These are phyloP conservation scores for Drosophila ercepeae DNA, from an alignment of 1,140 invertebrate species.

Conservation along the genomic window DNA sequence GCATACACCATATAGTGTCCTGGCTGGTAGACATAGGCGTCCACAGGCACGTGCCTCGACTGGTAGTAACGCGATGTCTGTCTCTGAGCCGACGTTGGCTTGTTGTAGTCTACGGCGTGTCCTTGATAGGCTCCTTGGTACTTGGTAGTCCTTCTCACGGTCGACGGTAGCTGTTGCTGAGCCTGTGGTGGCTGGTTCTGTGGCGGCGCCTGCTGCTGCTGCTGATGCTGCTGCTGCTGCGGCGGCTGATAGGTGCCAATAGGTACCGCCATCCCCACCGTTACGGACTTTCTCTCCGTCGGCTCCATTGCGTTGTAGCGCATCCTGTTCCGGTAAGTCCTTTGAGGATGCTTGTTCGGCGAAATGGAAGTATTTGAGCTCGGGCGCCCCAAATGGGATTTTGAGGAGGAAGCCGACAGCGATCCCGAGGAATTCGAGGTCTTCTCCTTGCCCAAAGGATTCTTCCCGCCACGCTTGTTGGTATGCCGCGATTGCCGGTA, in stretches of 20 bases:
- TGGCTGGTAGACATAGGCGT: constrained; percentile 34
- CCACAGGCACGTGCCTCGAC: constrained; percentile 49
- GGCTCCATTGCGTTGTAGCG: constrained; percentile 31
- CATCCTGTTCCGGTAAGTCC: constrained; percentile 52
- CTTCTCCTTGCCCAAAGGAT: constrained; percentile 5
- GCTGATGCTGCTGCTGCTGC: not conserved
- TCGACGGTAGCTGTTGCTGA: constrained; percentile 2
- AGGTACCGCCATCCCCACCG: not conserved
- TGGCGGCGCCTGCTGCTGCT: not conserved
- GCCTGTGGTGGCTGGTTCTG: constrained; percentile 1
- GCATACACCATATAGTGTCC: constrained; percentile 36
- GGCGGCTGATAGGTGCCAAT: not conserved
- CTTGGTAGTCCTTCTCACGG: constrained; percentile 1
- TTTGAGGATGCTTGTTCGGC: constrained; percentile 28
- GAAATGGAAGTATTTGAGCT: constrained; percentile 10
- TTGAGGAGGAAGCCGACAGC: constrained; percentile 53
- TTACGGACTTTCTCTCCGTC: not conserved
- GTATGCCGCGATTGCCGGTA: not conserved
- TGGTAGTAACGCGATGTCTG: constrained; percentile 59
- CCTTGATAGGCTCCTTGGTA: constrained; percentile 21
- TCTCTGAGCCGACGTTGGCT: not conserved
- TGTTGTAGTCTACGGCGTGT: constrained; percentile 2
- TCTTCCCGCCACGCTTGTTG: constrained; percentile 24
- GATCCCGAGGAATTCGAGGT: constrained; percentile 59
- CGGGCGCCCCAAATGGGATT: constrained; percentile 33